Evolutionary conservation across 1,140 invertebrate species (phyloP).

Genomic region (Aradophagus sp.): DNA sequence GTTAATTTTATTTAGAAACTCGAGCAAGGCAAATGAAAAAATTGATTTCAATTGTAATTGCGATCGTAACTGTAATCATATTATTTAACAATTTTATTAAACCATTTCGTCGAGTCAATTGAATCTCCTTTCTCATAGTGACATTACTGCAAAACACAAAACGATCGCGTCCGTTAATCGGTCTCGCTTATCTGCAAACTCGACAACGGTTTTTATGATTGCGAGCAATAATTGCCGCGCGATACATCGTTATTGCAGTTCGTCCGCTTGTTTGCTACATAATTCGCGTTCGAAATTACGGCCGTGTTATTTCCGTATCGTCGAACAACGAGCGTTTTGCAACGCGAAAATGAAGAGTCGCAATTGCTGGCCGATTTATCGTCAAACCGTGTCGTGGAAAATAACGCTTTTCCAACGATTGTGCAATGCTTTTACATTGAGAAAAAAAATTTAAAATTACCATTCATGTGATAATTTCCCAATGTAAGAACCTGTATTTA

Average conservation of each 20-base stretch:
- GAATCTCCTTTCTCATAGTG: not conserved
- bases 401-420: no score
- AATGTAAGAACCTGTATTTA: no score
- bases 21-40: no score
- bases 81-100: no score
- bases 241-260: conserved; percentile 34
- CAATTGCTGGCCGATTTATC: conserved; percentile 22
- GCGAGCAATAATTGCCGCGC: conserved; percentile 22
- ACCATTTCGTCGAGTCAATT: no score
- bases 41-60: no score
- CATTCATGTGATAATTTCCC: no score
- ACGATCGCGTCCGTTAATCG: conserved; percentile 20
- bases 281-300: conserved; percentile 21
- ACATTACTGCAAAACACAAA: conserved; percentile 1
- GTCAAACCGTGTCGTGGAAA: not conserved
- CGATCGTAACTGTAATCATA: no score
- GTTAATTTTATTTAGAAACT: no score
- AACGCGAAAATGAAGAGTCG: no score
- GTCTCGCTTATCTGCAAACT: conserved; percentile 23
- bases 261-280: conserved; percentile 30
- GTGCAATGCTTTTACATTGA: no score
- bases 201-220: conserved; percentile 44
- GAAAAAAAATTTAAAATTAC: no score
- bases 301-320: conserved; percentile 37
- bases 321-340: conserved; percentile 16